These are phyloP conservation scores for Cardiocondyla obscurior DNA, from an alignment of 1,140 invertebrate genomes.

Conservation along the genomic window DNA sequence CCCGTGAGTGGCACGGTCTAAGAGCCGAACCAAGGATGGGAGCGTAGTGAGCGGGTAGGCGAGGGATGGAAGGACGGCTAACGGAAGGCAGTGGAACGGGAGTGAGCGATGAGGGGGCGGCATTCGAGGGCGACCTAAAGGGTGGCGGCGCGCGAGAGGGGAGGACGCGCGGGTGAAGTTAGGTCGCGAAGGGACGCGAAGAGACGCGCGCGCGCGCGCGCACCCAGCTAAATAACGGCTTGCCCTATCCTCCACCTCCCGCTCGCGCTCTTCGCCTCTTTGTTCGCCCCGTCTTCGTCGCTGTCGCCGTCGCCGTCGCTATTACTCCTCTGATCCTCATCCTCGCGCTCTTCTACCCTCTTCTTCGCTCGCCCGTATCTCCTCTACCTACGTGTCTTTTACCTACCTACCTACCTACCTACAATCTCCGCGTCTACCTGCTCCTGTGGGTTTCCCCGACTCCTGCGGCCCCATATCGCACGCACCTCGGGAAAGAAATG, in stretches of 20 bases:
- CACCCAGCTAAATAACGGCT: not conserved
- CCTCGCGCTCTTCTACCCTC: not conserved
- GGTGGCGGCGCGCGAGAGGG: not conserved
- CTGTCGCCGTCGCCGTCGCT: not conserved
- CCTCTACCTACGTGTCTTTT: not conserved
- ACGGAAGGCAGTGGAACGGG: slow-evolving; percentile 18
- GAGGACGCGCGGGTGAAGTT: slow-evolving; percentile 10
- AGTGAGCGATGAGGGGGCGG: slow-evolving; percentile 24
- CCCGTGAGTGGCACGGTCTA: too few relatives aligned
- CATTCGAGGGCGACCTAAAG: slow-evolving; percentile 8
- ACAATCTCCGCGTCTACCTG: too few relatives aligned
- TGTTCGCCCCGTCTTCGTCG: slow-evolving; percentile 27
- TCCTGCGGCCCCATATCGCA: too few relatives aligned
- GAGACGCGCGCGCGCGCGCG: not conserved
- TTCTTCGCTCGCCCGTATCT: not conserved
- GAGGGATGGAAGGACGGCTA: not conserved
- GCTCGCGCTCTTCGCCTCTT: not conserved
- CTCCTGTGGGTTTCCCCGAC: too few relatives aligned
- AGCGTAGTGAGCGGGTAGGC: too few relatives aligned
- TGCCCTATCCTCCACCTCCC: not conserved
- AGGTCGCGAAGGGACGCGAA: slow-evolving; percentile 15
- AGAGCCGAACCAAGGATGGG: too few relatives aligned
- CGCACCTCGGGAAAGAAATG: too few relatives aligned
- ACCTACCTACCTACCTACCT: not conserved
- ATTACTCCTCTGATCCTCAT: not conserved